phyloP scores from a whole-genome alignment of 2,797 vertebrate species.

The Emydoidea blandingii region DNA sequence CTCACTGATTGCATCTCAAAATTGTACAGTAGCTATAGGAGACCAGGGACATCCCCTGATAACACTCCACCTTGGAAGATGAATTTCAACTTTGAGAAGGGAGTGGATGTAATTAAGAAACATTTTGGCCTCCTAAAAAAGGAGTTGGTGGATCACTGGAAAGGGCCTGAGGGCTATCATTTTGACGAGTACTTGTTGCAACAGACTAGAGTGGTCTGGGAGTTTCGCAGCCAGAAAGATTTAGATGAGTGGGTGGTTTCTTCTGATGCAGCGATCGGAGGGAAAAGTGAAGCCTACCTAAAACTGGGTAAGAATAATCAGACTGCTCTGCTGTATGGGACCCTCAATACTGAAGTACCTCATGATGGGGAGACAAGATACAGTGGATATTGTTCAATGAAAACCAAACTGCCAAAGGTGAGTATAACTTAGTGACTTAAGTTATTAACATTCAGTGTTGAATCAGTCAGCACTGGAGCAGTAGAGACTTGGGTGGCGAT shows the following conservation, averaged over 20 bases:
- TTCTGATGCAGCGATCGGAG: slow-evolving; percentile 92
- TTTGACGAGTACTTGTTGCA: slow-evolving; percentile 84
- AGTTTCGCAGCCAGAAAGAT: slow-evolving; percentile 90
- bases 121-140: slow-evolving; percentile 84
- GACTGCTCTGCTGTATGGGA: slow-evolving; percentile 89
- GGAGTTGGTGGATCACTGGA: slow-evolving; percentile 79
- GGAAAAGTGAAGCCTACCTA: slow-evolving; percentile 88
- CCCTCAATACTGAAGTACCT: slow-evolving; percentile 85
- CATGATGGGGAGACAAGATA: slow-evolving; percentile 91
- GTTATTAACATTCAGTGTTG: not conserved
- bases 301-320: slow-evolving; percentile 88
- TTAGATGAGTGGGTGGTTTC: slow-evolving; percentile 90
- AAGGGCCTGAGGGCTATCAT: slow-evolving; percentile 84
- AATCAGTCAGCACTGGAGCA: not conserved
- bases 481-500: not conserved
- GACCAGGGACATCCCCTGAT: slow-evolving; percentile 84
- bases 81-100: slow-evolving; percentile 85
- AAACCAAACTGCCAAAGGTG: slow-evolving; percentile 86
- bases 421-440: slow-evolving; percentile 49
- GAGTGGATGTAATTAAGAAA: slow-evolving; percentile 84
- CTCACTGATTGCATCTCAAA: slow-evolving; percentile 10
- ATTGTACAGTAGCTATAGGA: slow-evolving; percentile 80
- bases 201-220: slow-evolving; percentile 90
- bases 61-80: slow-evolving; percentile 80
- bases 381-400: slow-evolving; percentile 93